Evolutionary conservation across 2,113 vertebrate genomes (phyloP).

Genomic region (Neodon shergylaensis): DNA sequence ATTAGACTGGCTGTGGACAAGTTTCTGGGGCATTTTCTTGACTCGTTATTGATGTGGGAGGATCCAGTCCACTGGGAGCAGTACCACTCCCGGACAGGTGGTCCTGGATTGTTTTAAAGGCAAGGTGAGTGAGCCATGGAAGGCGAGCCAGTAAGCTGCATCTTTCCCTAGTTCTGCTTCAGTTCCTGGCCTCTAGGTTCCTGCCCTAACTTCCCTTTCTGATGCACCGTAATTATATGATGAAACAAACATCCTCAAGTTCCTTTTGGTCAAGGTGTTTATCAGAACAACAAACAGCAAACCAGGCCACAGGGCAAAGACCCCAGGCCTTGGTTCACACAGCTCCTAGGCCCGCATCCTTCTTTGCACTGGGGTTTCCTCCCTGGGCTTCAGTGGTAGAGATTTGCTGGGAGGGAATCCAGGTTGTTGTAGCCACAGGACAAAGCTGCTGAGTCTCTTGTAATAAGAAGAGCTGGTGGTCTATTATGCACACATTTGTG

Average conservation of each 20-base stretch:
- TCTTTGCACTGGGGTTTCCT: background rate
- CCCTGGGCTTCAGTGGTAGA: background rate
- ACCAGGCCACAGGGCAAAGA: background rate
- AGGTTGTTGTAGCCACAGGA: background rate
- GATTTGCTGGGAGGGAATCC: background rate
- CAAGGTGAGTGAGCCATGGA: too few relatives aligned
- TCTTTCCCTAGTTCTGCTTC: background rate
- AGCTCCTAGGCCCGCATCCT: background rate
- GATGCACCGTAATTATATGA: background rate
- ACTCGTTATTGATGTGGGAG: background rate
- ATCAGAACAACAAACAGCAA: background rate
- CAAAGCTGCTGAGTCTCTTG: constrained; percentile 37
- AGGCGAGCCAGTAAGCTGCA: background rate
- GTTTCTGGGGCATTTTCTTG: background rate
- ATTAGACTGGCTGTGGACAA: background rate
- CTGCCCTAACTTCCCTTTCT: background rate
- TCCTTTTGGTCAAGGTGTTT: background rate
- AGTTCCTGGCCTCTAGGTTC: background rate
- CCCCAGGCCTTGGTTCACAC: background rate
- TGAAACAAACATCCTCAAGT: background rate
- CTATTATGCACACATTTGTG: constrained; percentile 57
- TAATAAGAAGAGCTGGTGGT: constrained; percentile 50
- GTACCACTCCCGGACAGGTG: background rate
- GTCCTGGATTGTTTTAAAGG: background rate
- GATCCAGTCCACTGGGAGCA: background rate